These are phyloP conservation scores for Rallus crepitans DNA, from an alignment of 2,797 vertebrate genomes.

Conservation along the genomic window DNA sequence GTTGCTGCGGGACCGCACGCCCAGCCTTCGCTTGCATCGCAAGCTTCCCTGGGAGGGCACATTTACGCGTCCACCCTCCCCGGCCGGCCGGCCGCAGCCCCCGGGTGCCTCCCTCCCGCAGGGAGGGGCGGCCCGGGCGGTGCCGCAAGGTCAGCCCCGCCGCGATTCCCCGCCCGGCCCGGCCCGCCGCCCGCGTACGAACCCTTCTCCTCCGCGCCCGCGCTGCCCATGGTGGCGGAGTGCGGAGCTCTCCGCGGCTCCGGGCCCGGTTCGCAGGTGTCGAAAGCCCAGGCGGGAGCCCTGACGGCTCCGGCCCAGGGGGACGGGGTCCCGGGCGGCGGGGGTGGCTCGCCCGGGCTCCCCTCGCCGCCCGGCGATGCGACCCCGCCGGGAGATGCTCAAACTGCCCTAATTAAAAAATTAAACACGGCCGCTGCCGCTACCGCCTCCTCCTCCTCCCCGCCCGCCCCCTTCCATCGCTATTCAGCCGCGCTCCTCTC, in stretches of 20 bases:
- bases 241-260: constrained; percentile 34
- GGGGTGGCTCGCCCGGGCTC: not conserved
- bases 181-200: not conserved
- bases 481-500: constrained; percentile 26
- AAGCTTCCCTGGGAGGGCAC: not conserved
- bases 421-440: constrained; percentile 8
- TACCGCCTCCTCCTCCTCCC: not conserved
- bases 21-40: fast-evolving
- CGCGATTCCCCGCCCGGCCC: not conserved
- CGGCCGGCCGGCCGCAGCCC: not conserved
- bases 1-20: not conserved
- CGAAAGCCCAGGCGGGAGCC: not conserved
- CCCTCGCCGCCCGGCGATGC: constrained; percentile 18
- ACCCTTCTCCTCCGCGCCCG: constrained; percentile 24
- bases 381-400: constrained; percentile 41
- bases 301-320: not conserved
- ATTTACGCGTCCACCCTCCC: fast-evolving
- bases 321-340: not conserved
- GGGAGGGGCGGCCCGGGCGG: not conserved
- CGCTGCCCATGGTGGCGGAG: constrained; percentile 58
- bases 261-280: not conserved
- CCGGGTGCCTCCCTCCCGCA: not conserved
- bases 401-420: constrained; percentile 42
- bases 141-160: constrained; percentile 2
- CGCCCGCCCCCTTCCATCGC: constrained; percentile 22